Evolutionary conservation across 2,888 invertebrate genomes (phyloP).

Genomic region (Aspidapion aeneum): DNA sequence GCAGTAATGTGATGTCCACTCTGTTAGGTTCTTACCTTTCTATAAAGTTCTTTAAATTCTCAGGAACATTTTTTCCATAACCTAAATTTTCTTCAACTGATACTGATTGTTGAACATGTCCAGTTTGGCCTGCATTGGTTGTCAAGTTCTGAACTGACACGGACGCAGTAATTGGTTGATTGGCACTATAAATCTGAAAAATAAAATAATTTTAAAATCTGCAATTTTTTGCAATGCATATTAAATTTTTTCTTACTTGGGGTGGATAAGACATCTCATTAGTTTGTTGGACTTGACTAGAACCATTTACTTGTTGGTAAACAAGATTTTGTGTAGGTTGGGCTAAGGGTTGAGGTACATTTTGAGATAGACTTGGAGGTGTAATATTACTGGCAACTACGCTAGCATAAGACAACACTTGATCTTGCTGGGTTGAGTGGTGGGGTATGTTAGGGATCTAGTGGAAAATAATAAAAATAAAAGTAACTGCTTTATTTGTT

Average conservation of each 20-base stretch:
- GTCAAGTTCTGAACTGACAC: constrained; percentile 37
- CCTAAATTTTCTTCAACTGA: constrained; percentile 35
- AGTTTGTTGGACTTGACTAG: constrained; percentile 17
- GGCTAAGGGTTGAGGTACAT: background rate
- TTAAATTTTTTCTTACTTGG: too few relatives aligned
- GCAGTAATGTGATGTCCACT: too few relatives aligned
- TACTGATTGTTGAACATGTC: constrained; percentile 31
- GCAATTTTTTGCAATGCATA: too few relatives aligned
- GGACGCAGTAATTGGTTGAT: constrained; percentile 31
- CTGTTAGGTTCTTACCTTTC: constrained; percentile 39
- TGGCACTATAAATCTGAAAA: constrained; percentile 16
- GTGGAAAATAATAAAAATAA: too few relatives aligned
- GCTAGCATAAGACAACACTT: constrained; percentile 2
- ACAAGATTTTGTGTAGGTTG: background rate
- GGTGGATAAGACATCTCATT: constrained; percentile 18
- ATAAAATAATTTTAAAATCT: too few relatives aligned
- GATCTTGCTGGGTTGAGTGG: background rate
- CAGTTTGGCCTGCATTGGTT: constrained; percentile 7
- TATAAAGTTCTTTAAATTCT: constrained; percentile 47
- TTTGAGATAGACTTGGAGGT: background rate
- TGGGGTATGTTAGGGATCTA: background rate
- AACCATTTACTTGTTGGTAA: constrained; percentile 11
- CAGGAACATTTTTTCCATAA: constrained; percentile 28
- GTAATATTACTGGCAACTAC: constrained; percentile 16
- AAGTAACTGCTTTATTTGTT: too few relatives aligned